phyloP scores from a whole-genome alignment of 2,797 vertebrate species.

The Tinamus major region DNA sequence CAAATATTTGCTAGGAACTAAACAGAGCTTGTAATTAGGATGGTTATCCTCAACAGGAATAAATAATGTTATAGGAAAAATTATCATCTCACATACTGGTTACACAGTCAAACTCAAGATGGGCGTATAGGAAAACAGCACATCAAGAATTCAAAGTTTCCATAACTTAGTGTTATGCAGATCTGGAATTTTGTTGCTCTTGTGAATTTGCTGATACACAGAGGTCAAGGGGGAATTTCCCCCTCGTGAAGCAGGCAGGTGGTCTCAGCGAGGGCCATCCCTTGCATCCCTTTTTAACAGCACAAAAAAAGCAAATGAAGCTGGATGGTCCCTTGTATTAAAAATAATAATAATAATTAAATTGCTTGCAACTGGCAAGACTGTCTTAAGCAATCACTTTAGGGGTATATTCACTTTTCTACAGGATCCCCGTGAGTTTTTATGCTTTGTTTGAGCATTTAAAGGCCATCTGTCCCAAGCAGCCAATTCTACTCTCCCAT shows the following conservation, averaged over 20 bases:
- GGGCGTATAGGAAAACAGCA: background rate
- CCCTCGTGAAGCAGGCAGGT: background rate
- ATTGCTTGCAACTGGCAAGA: background rate
- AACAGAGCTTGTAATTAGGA: background rate
- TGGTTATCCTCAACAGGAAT: background rate
- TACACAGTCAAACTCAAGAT: accelerated
- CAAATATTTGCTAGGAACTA: background rate
- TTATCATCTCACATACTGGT: background rate
- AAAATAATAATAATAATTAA: background rate
- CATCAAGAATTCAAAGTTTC: background rate
- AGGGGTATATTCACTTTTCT: too few relatives aligned
- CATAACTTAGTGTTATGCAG: background rate
- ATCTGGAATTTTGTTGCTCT: background rate
- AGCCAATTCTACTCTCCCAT: background rate
- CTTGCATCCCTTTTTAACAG: background rate
- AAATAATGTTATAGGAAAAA: background rate
- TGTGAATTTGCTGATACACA: background rate
- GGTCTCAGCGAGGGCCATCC: background rate
- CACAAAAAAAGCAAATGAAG: background rate
- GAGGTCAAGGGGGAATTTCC: background rate
- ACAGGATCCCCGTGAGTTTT: too few relatives aligned
- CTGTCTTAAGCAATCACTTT: background rate
- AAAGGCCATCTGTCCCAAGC: background rate
- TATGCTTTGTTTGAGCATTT: background rate
- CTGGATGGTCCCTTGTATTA: background rate